Evolutionary conservation across 2,797 vertebrate species (phyloP).

Genomic region (Hyperoplus immaculatus): DNA sequence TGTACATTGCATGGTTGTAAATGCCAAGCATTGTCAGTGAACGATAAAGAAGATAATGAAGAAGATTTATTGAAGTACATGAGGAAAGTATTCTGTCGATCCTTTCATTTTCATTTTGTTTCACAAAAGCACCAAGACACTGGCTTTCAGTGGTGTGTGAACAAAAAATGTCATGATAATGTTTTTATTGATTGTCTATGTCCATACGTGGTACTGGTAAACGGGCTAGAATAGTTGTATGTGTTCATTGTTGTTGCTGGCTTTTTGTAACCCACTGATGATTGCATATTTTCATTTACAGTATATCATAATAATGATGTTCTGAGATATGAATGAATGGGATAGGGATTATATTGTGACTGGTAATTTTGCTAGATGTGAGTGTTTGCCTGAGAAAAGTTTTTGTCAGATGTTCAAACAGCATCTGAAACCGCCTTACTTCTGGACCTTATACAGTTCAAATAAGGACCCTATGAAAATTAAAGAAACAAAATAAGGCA

Average conservation of each 20-base stretch:
- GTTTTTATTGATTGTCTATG: slow-evolving; percentile 42
- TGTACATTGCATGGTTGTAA: slow-evolving; percentile 17
- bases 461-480: neutral
- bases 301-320: neutral
- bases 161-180: slow-evolving; percentile 34
- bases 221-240: neutral
- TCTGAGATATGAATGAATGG: neutral
- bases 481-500: neutral
- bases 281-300: neutral
- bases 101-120: slow-evolving; percentile 16
- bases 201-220: slow-evolving; percentile 6
- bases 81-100: slow-evolving; percentile 13
- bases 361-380: neutral
- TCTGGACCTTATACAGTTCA: neutral
- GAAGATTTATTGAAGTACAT: slow-evolving; percentile 15
- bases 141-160: slow-evolving; percentile 21
- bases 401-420: neutral
- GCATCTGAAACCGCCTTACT: neutral
- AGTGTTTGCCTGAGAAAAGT: neutral
- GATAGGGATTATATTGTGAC: neutral
- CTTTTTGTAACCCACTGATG: neutral
- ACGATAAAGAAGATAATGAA: slow-evolving; percentile 36
- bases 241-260: neutral
- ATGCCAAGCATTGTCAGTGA: slow-evolving; percentile 10
- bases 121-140: slow-evolving; percentile 34